A percentile compares a stretch with the other conserved stretches of the same genome.
Conservation (phyloP, 1,140 invertebrate species). For the Heterodera carotae region DNA sequence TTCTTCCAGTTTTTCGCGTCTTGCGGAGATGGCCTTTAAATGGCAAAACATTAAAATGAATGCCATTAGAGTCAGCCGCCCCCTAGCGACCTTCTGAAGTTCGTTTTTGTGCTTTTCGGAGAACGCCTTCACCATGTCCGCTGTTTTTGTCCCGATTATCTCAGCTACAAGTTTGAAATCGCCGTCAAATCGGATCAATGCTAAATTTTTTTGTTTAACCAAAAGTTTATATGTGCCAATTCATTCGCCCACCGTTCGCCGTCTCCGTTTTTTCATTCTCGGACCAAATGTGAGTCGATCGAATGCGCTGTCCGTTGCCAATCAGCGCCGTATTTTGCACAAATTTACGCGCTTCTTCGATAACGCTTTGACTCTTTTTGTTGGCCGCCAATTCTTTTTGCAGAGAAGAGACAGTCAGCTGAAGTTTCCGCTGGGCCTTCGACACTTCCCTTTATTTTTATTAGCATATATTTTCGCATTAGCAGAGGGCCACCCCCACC, state of each 20-base stretch:
- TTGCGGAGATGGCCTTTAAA: too few relatives aligned
- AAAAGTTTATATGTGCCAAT: conserved; percentile 6
- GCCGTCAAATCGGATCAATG: conserved; percentile 34
- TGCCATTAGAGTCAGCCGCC: too few relatives aligned
- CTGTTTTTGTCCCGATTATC: conserved; percentile 29
- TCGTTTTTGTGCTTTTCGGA: conserved; percentile 2
- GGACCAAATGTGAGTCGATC: not conserved
- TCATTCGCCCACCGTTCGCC: not conserved
- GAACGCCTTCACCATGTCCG: conserved; percentile 36
- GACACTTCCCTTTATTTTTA: conserved; percentile 10
- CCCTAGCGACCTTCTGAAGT: conserved; percentile 37
- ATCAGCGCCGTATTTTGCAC: not conserved
- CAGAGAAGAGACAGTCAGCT: not conserved
- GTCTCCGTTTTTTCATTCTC: not conserved
- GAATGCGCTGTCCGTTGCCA: not conserved
- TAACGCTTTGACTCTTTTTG: not conserved
- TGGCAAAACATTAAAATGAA: too few relatives aligned
- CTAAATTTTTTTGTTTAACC: conserved; percentile 20
- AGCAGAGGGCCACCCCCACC: too few relatives aligned
- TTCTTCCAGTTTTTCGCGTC: conserved; percentile 12
- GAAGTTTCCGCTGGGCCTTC: conserved; percentile 3
- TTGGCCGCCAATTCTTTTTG: not conserved
- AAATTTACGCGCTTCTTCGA: conserved; percentile 19
- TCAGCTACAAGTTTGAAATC: conserved; percentile 24
- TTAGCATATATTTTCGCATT: too few relatives aligned